These are phyloP conservation scores for Trissoscelio sp. DNA, from an alignment of 2,888 invertebrate species.

Conservation along the genomic window DNA sequence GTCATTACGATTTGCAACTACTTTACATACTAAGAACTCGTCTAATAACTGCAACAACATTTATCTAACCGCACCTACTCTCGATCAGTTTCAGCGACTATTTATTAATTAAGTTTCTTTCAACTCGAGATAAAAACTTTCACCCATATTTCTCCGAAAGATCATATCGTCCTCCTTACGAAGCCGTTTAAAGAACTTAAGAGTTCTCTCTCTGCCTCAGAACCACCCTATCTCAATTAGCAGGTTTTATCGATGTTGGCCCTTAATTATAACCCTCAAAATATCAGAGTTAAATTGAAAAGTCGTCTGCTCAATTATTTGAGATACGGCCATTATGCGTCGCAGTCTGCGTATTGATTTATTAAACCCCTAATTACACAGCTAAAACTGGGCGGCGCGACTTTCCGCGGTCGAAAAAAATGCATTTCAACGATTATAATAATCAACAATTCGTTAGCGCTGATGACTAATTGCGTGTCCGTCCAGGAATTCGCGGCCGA, in stretches of 20 bases:
- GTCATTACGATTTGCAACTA: slow-evolving; percentile 7
- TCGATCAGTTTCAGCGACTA: slow-evolving; percentile 40
- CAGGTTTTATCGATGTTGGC: slow-evolving; percentile 73
- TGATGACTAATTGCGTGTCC: slow-evolving; percentile 15
- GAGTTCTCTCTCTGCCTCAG: slow-evolving; percentile 32
- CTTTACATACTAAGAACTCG: slow-evolving; percentile 6
- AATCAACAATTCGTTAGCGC: slow-evolving; percentile 43
- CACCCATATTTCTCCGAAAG: slow-evolving; percentile 51
- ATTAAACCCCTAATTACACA: slow-evolving; percentile 77
- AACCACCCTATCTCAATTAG: slow-evolving; percentile 76
- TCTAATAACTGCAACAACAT: slow-evolving; percentile 16
- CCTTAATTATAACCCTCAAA: slow-evolving; percentile 82
- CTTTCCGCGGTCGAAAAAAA: background rate
- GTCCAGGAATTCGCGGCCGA: background rate
- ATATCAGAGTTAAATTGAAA: slow-evolving; percentile 81
- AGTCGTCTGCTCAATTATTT: slow-evolving; percentile 80
- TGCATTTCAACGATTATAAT: slow-evolving; percentile 37
- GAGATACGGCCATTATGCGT: slow-evolving; percentile 71
- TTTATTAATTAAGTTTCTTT: slow-evolving; percentile 63
- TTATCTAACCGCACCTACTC: slow-evolving; percentile 20
- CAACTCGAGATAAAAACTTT: slow-evolving; percentile 51
- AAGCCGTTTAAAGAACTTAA: slow-evolving; percentile 66
- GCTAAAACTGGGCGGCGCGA: slow-evolving; percentile 67
- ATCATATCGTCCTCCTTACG: slow-evolving; percentile 55
- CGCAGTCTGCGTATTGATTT: slow-evolving; percentile 73